phyloP scores from a whole-genome alignment of 1,140 invertebrate genomes.

The Rhizoglyphus robini region DNA sequence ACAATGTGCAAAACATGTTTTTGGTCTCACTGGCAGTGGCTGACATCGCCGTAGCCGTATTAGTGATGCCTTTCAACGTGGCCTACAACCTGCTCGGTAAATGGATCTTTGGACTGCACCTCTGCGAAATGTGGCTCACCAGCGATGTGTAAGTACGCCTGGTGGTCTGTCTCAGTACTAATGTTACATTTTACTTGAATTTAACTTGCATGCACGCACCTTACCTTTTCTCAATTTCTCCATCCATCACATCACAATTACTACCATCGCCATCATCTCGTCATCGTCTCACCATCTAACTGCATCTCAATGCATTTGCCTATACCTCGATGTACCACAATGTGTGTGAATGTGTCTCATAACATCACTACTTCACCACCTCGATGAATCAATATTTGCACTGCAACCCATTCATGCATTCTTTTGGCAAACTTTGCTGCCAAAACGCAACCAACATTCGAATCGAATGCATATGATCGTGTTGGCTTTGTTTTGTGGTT shows the following conservation, averaged over 20 bases:
- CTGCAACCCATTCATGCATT: background rate
- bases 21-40: constrained; percentile 94
- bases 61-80: constrained; percentile 92
- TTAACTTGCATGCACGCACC: no score
- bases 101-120: constrained; percentile 76
- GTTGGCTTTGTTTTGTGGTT: no score
- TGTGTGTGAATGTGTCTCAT: no score
- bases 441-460: no score
- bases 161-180: background rate
- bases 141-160: constrained; percentile 59
- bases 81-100: constrained; percentile 72
- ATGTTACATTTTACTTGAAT: background rate
- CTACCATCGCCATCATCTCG: no score
- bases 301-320: no score
- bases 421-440: background rate
- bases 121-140: constrained; percentile 92
- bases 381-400: background rate
- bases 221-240: background rate
- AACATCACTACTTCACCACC: background rate
- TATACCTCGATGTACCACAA: no score
- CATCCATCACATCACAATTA: background rate
- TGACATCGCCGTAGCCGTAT: constrained; percentile 84
- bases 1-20: constrained; percentile 95
- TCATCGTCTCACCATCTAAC: no score
- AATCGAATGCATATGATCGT: no score